phyloP scores from a whole-genome alignment of 2,888 invertebrate genomes.

The Hypolimnas misippus region DNA sequence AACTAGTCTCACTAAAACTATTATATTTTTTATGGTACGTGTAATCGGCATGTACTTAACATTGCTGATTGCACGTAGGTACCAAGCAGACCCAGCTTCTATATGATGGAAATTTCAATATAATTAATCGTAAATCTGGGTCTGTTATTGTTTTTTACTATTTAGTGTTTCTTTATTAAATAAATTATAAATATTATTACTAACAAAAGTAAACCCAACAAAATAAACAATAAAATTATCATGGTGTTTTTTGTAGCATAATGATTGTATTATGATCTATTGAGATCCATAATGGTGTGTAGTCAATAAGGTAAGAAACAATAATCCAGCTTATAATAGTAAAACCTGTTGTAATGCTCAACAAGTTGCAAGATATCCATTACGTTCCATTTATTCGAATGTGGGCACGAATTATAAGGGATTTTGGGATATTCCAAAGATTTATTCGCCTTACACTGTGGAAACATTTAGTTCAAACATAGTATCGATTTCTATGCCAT shows the following conservation, averaged over 20 bases:
- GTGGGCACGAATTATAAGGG: conserved; percentile 34
- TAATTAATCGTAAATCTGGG: neutral
- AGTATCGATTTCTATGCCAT: conserved; percentile 43
- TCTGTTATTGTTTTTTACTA: neutral
- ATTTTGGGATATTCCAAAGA: conserved; percentile 35
- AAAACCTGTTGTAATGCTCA: conserved; percentile 51
- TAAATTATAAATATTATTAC: neutral
- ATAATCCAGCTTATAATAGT: conserved; percentile 39
- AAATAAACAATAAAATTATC: neutral
- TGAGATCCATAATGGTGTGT: neutral
- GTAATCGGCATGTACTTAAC: too few species aligned
- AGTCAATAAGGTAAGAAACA: conserved; percentile 25
- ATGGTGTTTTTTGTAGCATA: neutral
- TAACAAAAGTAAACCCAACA: neutral
- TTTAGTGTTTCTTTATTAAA: neutral
- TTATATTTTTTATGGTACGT: too few species aligned
- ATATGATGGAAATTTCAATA: neutral
- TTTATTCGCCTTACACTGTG: conserved; percentile 27
- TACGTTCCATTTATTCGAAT: conserved; percentile 39
- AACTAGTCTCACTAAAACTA: too few species aligned
- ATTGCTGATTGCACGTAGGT: too few species aligned
- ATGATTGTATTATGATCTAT: too few species aligned
- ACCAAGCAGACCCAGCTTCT: too few species aligned
- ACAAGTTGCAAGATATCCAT: conserved; percentile 53
- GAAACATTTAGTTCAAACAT: conserved; percentile 41